phyloP scores from a whole-genome alignment of 2,888 invertebrate species.

The Nesidiocoris tenuis region DNA sequence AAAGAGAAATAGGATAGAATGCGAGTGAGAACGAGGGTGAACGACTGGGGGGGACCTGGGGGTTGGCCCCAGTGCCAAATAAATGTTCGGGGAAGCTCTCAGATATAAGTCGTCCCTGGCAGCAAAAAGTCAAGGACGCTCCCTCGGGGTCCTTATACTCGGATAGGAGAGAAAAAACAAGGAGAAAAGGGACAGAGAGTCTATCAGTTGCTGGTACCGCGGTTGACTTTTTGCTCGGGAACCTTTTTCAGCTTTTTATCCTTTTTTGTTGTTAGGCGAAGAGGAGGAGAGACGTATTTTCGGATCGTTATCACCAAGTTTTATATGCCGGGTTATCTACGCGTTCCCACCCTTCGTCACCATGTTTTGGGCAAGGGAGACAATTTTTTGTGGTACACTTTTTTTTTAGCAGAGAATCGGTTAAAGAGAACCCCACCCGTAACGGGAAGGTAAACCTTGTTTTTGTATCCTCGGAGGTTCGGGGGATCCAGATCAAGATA shows the following conservation, averaged over 20 bases:
- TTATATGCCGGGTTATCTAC: not conserved
- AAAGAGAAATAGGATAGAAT: no score
- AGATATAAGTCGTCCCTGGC: not conserved
- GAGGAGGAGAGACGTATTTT: not conserved
- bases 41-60: no score
- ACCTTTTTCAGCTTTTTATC: not conserved
- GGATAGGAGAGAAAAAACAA: not conserved
- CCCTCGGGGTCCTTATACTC: not conserved
- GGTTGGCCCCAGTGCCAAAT: not conserved
- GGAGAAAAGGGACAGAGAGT: not conserved
- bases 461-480: not conserved
- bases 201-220: not conserved
- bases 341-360: not conserved
- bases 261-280: no score
- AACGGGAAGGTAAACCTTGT: not conserved
- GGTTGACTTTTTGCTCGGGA: not conserved
- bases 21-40: not conserved
- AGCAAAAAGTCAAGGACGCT: not conserved
- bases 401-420: not conserved
- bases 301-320: not conserved
- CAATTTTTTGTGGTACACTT: not conserved
- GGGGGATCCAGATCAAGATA: not conserved
- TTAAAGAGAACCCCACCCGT: not conserved
- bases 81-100: not conserved
- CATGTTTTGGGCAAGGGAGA: not conserved